A percentile compares a stretch with the other conserved stretches of the same genome.
Evolutionary conservation across 2,797 vertebrate species (phyloP).

Genomic region (Gambelia wislizenii): DNA sequence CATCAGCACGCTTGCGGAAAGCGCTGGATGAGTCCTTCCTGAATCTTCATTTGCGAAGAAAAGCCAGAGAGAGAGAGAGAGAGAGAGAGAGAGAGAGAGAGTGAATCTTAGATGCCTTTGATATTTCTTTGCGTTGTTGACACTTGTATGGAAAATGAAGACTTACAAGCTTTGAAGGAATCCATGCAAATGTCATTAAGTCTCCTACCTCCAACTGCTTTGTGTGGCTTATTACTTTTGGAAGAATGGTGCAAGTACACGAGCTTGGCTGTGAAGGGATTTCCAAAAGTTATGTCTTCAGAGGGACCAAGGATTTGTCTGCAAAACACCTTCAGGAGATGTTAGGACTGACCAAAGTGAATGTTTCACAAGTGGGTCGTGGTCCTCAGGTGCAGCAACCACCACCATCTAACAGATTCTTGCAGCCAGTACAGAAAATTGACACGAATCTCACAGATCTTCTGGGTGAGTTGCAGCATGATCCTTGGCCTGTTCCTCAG

Average conservation of each 20-base stretch:
- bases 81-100: too few relatives aligned
- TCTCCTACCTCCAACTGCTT: slow-evolving; percentile 91
- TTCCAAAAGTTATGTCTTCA: slow-evolving; percentile 97
- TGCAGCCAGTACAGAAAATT: slow-evolving; percentile 96
- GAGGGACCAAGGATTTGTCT: slow-evolving; percentile 93
- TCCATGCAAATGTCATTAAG: slow-evolving; percentile 98
- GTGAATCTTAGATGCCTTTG: slow-evolving; percentile 95
- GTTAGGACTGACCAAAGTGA: slow-evolving; percentile 91
- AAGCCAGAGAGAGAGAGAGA: too few relatives aligned
- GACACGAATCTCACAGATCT: slow-evolving; percentile 99
- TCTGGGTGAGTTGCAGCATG: slow-evolving; percentile 93
- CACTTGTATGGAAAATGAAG: slow-evolving; percentile 98
- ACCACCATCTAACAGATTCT: slow-evolving; percentile 93
- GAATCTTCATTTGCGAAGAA: too few relatives aligned
- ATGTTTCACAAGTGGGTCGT: slow-evolving; percentile 85
- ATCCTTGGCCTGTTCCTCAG: slow-evolving; percentile 96
- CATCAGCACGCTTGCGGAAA: too few relatives aligned
- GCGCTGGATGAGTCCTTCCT: too few relatives aligned
- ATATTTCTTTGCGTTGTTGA: slow-evolving; percentile 98
- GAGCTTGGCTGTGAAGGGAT: slow-evolving; percentile 97
- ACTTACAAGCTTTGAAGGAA: slow-evolving; percentile 95
- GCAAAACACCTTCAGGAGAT: slow-evolving; percentile 98
- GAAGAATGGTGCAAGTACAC: slow-evolving; percentile 97
- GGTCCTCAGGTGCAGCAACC: slow-evolving; percentile 88
- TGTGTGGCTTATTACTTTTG: slow-evolving; percentile 98